Evolutionary conservation across 2,888 invertebrate species (phyloP), one percentile per base, ranked within the genome.

Genomic region (Itoplectis maculator): DNA sequence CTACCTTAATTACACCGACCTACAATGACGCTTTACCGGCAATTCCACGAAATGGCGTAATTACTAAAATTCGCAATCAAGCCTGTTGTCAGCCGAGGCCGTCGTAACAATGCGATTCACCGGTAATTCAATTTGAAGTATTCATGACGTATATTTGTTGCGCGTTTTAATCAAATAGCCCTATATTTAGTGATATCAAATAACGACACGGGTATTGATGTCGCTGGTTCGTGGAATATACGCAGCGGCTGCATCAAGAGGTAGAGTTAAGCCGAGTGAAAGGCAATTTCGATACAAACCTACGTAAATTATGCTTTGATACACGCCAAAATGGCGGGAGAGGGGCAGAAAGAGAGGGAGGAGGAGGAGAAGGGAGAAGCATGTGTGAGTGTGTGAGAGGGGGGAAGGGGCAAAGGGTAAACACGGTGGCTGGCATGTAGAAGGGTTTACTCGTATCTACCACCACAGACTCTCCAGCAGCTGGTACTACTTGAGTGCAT

Each of bases 221-320:
- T 56, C 23, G 18, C 45, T 42, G 18, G 7, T 56, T 20, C 29
- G 29, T n/a, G 15, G 23, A 40, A 54, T 37, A 37, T 13, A 49
- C 45, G 20, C 29, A 5, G 29, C 29, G 9, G 37, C 40, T 20
- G 47, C 42, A 13, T 20, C 45, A 59, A 42, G 20, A 6, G 29
- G 29, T n/a, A 54, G 51, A 51, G 66, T 70, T 80, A 18, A 79
- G 51, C 20, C 40, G 49, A 56, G 40, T 70, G 29, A 15, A 45
- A 59, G 63, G 73, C 23, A 51, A 80, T 80, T 69, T 69, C 65
- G 20, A 69, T 77, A 70, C 59, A 77, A 74, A 74, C 69, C 77
- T 63, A 77, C 45, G 73, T 80, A 68, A 77, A 63, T 70, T 69
- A 83, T 77, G 83, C 79, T 80, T 83, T 77, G 74, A 80, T 80